These are phyloP conservation scores for Acanthococcus lagerstroemiae DNA, from an alignment of 2,888 invertebrate species.

Conservation along the genomic window DNA sequence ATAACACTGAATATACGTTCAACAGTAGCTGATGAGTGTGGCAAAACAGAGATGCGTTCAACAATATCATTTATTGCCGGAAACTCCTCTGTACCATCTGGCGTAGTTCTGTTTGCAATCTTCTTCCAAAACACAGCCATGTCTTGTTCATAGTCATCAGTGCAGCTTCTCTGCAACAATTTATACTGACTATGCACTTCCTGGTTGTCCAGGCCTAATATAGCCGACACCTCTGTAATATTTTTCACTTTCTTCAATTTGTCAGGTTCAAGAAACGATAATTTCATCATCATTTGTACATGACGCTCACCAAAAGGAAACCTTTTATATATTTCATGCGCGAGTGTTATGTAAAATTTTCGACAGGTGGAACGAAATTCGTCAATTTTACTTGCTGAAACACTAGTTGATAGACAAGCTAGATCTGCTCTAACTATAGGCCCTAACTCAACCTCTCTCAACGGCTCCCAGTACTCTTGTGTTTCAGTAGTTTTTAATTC, in stretches of 20 bases:
- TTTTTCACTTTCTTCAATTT: background rate
- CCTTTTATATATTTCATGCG: background rate
- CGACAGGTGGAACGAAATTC: background rate
- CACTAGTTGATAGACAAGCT: background rate
- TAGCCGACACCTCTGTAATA: constrained; percentile 1
- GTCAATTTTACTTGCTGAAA: background rate
- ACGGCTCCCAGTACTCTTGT: background rate
- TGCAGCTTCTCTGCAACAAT: too few relatives aligned
- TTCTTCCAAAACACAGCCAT: too few relatives aligned
- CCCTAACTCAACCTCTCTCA: background rate
- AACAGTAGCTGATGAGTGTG: too few relatives aligned
- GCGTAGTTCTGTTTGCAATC: too few relatives aligned
- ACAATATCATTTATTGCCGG: too few relatives aligned
- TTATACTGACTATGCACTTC: too few relatives aligned
- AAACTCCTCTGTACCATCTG: too few relatives aligned
- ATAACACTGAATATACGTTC: too few relatives aligned
- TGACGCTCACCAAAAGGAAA: background rate
- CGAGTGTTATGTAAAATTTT: background rate
- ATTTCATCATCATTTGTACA: background rate
- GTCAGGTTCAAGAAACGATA: background rate
- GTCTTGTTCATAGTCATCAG: too few relatives aligned
- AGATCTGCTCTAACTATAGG: background rate
- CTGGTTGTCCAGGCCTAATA: too few relatives aligned
- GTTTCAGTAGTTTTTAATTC: background rate
- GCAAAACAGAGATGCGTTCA: too few relatives aligned